Evolutionary conservation across 2,113 vertebrate species (phyloP).

Genomic region (Gobius niger): DNA sequence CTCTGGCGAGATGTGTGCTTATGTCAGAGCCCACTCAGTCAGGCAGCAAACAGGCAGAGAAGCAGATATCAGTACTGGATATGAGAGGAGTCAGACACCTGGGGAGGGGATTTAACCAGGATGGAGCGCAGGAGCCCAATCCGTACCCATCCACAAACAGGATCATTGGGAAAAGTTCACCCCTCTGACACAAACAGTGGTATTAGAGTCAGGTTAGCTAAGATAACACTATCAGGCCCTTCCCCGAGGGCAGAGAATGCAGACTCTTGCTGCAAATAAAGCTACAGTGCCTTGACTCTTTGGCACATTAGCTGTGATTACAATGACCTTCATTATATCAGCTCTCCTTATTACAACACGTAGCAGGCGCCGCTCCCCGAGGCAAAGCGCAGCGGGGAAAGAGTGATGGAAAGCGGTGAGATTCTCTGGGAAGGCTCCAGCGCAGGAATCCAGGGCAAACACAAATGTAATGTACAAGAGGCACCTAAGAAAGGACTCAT

Average conservation of each 20-base stretch:
- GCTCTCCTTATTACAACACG: constrained; percentile 78
- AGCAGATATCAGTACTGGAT: constrained; percentile 40
- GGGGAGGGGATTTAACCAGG: constrained; percentile 78
- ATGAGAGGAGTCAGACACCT: constrained; percentile 67
- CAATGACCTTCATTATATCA: constrained; percentile 84
- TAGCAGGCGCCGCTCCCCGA: constrained; percentile 67
- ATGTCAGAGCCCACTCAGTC: constrained; percentile 57
- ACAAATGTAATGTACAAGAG: constrained; percentile 27
- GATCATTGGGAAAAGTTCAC: constrained; percentile 76
- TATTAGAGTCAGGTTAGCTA: constrained; percentile 81
- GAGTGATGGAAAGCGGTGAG: constrained; percentile 60
- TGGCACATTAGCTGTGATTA: constrained; percentile 82
- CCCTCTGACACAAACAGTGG: constrained; percentile 70
- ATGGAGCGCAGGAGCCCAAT: constrained; percentile 60
- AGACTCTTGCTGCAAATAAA: constrained; percentile 74
- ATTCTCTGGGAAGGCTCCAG: constrained; percentile 50
- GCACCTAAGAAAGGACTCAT: constrained; percentile 37
- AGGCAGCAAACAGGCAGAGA: constrained; percentile 39
- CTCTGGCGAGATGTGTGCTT: constrained; percentile 59
- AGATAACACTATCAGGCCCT: constrained; percentile 80
- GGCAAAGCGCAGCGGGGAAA: constrained; percentile 68
- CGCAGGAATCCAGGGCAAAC: constrained; percentile 38
- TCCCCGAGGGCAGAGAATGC: constrained; percentile 71
- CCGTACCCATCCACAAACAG: constrained; percentile 54
- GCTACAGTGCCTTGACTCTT: constrained; percentile 76